Evolutionary conservation across 2,888 invertebrate genomes (phyloP).

Genomic region (Sisyra nigra): DNA sequence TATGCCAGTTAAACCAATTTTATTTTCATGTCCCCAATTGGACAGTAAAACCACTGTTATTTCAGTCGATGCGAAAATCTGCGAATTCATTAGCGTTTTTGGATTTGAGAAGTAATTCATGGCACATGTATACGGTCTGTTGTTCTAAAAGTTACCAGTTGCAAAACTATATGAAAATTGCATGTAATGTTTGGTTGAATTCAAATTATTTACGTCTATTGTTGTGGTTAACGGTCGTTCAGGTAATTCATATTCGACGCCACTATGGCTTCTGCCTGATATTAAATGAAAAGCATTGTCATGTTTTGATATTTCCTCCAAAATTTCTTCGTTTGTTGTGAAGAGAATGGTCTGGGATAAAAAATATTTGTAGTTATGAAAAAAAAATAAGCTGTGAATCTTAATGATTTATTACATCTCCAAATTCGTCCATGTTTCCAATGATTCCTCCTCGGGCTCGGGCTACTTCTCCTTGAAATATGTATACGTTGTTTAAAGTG

Average conservation of each 20-base stretch:
- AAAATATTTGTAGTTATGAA: constrained; percentile 5
- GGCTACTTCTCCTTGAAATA: constrained; percentile 71
- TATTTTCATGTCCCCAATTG: constrained; percentile 44
- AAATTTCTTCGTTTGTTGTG: constrained; percentile 56
- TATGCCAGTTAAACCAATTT: constrained; percentile 42
- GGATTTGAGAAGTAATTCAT: not conserved
- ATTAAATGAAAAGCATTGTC: constrained; percentile 25
- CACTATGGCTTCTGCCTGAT: constrained; percentile 26
- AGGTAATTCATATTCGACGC: constrained; percentile 29
- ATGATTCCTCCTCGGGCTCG: constrained; percentile 58
- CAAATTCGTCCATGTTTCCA: constrained; percentile 51
- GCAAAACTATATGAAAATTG: not conserved
- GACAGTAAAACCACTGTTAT: constrained; percentile 39
- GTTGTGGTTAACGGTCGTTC: constrained; percentile 46
- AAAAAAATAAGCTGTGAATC: not conserved
- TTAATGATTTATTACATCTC: constrained; percentile 36
- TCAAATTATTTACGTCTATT: constrained; percentile 22
- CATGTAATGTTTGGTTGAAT: constrained; percentile 20
- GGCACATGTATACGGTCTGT: constrained; percentile 2
- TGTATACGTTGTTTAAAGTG: constrained; percentile 43
- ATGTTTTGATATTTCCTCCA: constrained; percentile 40
- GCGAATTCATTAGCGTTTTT: not conserved
- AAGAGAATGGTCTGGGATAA: constrained; percentile 66
- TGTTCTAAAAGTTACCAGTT: constrained; percentile 2
- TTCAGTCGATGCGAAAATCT: constrained; percentile 19